Percentiles rank a stretch among this genome's conserved stretches.
Evolutionary conservation across 2,888 invertebrate genomes (phyloP).

Genomic region (Drosophila phalerata): DNA sequence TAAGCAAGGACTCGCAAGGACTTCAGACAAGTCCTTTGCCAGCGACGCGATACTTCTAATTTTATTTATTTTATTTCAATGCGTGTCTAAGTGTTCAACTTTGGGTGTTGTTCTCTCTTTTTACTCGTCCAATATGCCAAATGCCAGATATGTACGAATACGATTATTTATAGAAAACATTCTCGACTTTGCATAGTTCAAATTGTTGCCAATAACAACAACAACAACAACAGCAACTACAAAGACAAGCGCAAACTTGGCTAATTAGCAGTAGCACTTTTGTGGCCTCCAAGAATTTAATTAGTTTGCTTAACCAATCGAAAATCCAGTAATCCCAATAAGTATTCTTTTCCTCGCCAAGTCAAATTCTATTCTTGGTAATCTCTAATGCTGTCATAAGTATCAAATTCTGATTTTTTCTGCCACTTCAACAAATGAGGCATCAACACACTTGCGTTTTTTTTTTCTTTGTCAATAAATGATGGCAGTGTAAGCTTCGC

Average conservation of each 20-base stretch:
- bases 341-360: background rate
- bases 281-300: conserved; percentile 36
- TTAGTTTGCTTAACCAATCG: conserved; percentile 23
- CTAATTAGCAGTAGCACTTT: conserved; percentile 42
- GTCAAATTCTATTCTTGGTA: conserved; percentile 45
- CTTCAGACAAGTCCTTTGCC: conserved; percentile 3
- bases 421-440: conserved; percentile 63
- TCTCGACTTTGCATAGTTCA: conserved; percentile 44
- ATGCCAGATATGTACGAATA: conserved; percentile 17
- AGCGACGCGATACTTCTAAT: conserved; percentile 57
- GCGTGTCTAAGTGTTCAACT: conserved; percentile 75
- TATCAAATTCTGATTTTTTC: conserved; percentile 20
- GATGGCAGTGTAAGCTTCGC: conserved; percentile 26
- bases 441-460: conserved; percentile 34
- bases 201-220: conserved; percentile 38
- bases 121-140: conserved; percentile 45
- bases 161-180: conserved; percentile 13
- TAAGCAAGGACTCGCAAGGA: conserved; percentile 7
- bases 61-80: conserved; percentile 81
- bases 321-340: conserved; percentile 1
- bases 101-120: conserved; percentile 32
- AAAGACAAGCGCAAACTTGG: conserved; percentile 14
- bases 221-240: background rate
- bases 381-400: conserved; percentile 19
- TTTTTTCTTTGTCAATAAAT: conserved; percentile 46